phyloP scores from a whole-genome alignment of 2,797 vertebrate genomes.

The Denticeps clupeoides region DNA sequence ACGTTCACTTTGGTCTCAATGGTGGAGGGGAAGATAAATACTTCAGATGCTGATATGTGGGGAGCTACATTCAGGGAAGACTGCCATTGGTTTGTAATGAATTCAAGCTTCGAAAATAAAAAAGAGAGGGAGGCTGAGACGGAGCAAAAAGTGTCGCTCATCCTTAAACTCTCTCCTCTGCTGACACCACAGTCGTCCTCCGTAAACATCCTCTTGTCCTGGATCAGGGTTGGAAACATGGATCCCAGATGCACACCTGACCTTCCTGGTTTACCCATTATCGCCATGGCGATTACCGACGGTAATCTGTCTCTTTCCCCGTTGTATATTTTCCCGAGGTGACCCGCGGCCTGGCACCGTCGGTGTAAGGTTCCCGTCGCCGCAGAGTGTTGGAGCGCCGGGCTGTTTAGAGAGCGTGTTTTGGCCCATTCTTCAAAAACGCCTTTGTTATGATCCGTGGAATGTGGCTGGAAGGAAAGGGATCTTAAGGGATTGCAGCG shows the following conservation, averaged over 20 bases:
- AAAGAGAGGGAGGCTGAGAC: no score
- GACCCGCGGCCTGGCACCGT: background rate
- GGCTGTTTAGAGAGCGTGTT: background rate
- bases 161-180: background rate
- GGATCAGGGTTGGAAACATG: background rate
- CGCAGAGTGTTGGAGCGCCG: background rate
- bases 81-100: no score
- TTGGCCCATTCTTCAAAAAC: background rate
- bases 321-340: constrained; percentile 26
- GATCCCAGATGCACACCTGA: constrained; percentile 3
- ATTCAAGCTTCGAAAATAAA: no score
- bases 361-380: constrained; percentile 16
- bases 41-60: no score
- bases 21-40: no score
- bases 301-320: constrained; percentile 26
- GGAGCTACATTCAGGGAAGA: no score
- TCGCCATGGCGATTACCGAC: constrained; percentile 19
- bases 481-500: background rate
- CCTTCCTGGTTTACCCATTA: constrained; percentile 23
- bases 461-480: constrained; percentile 3
- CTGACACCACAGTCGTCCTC: background rate
- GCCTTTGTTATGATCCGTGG: background rate
- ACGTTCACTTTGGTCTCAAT: no score
- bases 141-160: background rate
- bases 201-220: background rate